Evolutionary conservation across 2,888 invertebrate genomes (phyloP), one percentile per base, ranked within the genome.

Genomic region (Rhogogaster chlorosoma): DNA sequence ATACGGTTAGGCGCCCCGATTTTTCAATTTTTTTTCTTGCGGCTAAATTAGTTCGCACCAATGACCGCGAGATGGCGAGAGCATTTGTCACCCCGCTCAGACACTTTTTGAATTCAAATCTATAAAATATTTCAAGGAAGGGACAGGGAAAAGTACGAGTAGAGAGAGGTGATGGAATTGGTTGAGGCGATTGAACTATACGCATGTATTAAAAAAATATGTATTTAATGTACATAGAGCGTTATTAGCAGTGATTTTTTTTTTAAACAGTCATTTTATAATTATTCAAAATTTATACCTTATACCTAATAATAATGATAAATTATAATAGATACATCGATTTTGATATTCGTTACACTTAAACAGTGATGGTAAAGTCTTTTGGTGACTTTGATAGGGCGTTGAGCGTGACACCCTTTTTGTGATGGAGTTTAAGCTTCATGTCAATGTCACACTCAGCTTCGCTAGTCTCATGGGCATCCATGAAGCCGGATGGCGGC

Each of bases 401-500:
- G 88, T 91, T 90, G 84, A 90, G 90, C 84, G 89, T 87, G 83
- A 89, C 88, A 22, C 88, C 90, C 84, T 85, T 85, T 87, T 91
- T 92, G 84, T 91, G 90, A 84, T 93, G 92, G 82, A 92, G 88
- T 87, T 89, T 90, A 15, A 93, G 89, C 87, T 92, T 93, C 90
- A 92, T 92, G 87, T 93, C 93, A 88, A 93, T 92, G 88, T 93
- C 93, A 89, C 93, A 93, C 86, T 93, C 93, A 84, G 93, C 92
- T 87, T 93, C 93, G 89, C 93, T 93, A 83, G 91, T 92, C 86
- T 93, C 93, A 88, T 91, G 91, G 45, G 91, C 89, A 86, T 93
- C 93, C 85, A 90, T 92, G 87, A 92, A 93, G 87, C 94, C 94
- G 86, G 93, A 94, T 87, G 94, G 94, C 82, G 94, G 94, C 86